Evolutionary conservation across 2,113 vertebrate species (phyloP), one percentile per base, ranked within the genome.

Genomic region (Pituophis catenifer): DNA sequence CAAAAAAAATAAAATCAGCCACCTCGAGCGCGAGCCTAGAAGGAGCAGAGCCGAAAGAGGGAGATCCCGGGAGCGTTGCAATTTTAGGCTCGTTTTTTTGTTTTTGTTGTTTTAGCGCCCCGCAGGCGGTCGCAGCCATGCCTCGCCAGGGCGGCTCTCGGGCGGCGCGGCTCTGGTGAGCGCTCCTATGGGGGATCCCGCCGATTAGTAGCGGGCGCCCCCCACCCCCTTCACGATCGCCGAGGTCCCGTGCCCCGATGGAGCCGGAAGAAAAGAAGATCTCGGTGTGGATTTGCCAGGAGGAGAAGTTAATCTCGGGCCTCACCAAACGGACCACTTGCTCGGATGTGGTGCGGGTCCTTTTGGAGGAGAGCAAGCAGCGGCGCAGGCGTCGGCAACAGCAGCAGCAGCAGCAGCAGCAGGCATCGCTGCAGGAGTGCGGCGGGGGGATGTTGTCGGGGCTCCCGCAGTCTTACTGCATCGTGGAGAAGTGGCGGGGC

Each of bases 401-500:
- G 95, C 86, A 33, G 59, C 58, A 23, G 59, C 58, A 23, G n/a
- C 29, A 10, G 29, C 91, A 94, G 94, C 86, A 95, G 95, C 96
- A 95, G n/a, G 93, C 96, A 17, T 93, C 96, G 94, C 97, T 93
- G 95, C 97, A 94, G 85, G 95, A 95, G 91, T 94, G 94, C 65
- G 90, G 94, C 92, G 94, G 95, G 26, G 97, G 98, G 93, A 97
- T 99, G 98, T 97, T 99, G 93, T 98, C 98, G 94, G 98, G 98
- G 1, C 95, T 98, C 13, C 98, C 98, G 3, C 98, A 97, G 55
- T 97, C 98, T 29, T 99, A 99, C 92, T 99, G 98, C 97, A 97
- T 99, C 57, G 99, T 99, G 96, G 99, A 99, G 97, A 99, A 99
- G 96, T 99, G 99, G 99, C 98, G 99, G 52, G 99, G 99, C 33